Percentiles rank a stretch among this genome's conserved stretches.
Evolutionary conservation across 2,113 vertebrate species (phyloP).

Genomic region (Rhinoptilus africanus): DNA sequence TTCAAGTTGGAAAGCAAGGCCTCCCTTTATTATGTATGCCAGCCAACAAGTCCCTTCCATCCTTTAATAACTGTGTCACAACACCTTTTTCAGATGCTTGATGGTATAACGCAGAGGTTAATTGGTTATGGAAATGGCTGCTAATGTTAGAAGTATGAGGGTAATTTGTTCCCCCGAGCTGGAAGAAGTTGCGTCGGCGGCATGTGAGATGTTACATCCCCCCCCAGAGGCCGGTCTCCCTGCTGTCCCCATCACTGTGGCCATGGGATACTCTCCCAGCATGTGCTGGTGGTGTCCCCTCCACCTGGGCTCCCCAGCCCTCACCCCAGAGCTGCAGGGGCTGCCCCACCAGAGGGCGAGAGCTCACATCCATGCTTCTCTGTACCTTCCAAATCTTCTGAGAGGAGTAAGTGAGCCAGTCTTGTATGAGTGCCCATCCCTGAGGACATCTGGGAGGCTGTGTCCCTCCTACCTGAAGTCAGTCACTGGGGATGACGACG

Average conservation of each 20-base stretch:
- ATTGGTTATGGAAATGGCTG: conserved; percentile 64
- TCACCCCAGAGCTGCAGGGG: rapidly evolving
- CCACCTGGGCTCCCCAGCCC: rapidly evolving
- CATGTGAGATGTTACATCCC: background rate
- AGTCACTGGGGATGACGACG: background rate
- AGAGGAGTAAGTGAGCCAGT: background rate
- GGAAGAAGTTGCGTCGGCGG: background rate
- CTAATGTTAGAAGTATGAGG: conserved; percentile 49
- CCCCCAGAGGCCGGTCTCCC: background rate
- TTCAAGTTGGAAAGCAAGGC: background rate
- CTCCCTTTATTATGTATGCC: conserved; percentile 19
- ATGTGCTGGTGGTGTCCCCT: background rate
- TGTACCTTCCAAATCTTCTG: rapidly evolving
- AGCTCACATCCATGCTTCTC: rapidly evolving
- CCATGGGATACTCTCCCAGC: rapidly evolving
- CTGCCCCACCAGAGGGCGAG: background rate
- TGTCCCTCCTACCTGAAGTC: background rate
- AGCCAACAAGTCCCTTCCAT: conserved; percentile 23
- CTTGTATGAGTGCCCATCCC: background rate
- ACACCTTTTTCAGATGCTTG: conserved; percentile 57
- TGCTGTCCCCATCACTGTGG: rapidly evolving
- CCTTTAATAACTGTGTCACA: conserved; percentile 55
- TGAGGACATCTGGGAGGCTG: background rate
- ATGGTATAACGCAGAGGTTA: conserved; percentile 55
- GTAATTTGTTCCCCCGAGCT: background rate